Evolutionary conservation across 1,140 invertebrate species (phyloP), one percentile per base, ranked within the genome.

Genomic region (Solen grandis): DNA sequence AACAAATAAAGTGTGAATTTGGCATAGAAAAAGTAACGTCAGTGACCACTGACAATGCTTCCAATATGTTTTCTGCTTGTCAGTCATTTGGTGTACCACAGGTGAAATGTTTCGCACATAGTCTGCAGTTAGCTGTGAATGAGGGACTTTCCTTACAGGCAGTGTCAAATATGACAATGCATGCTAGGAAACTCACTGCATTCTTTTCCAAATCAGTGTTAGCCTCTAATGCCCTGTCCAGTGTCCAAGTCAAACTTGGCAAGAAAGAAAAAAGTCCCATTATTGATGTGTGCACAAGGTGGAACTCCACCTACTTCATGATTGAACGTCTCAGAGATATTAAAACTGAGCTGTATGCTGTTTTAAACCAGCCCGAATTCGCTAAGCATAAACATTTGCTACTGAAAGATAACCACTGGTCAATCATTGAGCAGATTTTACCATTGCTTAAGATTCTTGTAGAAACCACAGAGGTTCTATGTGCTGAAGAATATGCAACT

Each of bases 201-300:
- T 50, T 14, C 46, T 72, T 72, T 72, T 52, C n/a, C 22, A 72
- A 72, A 35, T 72, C 50, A 8, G 69, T 72, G 22, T 52, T 72
- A 13, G 69, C 69, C 5, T 52, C 69, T 22, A 55, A 59, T 27
- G 69, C 46, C 36, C 59, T 72, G 54, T 50, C 46, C 59, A 36
- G n/a, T 72, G 31, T 41, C n/a, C 69, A 72, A 31, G 29, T 57
- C 35, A 41, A 54, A 54, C 46, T 57, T 41, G 31, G 31, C 50
- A 29, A 46, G 2, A 19, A 29, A 16, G 35, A 31, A 22, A 25
- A 75, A 10, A 38, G 63, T 19, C 52, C 35, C 19, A 62, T 75
- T 25, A 62, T 50, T 52, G 72, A 75, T 29, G 31, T 52, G 22
- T 52, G 13, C 35, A 62, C 72, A 46, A 19, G 41, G n/a, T 75